Evolutionary conservation across 1,140 invertebrate species (phyloP), one percentile per base, ranked within the genome.

Genomic region (Cryptotermes secundus): DNA sequence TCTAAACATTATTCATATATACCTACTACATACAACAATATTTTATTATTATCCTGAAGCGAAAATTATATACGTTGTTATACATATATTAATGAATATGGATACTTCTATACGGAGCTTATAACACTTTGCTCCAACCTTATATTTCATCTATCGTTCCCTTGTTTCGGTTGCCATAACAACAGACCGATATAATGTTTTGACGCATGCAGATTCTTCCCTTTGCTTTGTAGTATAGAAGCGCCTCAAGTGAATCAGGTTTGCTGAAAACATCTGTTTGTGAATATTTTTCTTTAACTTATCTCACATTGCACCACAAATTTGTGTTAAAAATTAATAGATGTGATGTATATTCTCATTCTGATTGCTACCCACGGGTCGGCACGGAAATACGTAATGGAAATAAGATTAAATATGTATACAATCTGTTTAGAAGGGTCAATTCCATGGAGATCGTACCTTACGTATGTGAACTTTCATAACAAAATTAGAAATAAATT

Each of bases 311-410:
- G 0, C 45, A 3, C 6, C n/a, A n/a, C 2, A 72, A 31, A 0
- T 72, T 72, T 72, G n/a, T 72, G 12, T 72, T 72, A 72, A 72
- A 72, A 72, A 72, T 72, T 72, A 72, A 31, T 31, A 72, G n/a
- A 72, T 14, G 59, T n/a, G 31, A 72, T 72, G 26, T 72, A 72
- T 31, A 72, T 72, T 26, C n/a, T 31, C 9, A 49, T 7, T 31
- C 59, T 72, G 59, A 72, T 72, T 31, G 26, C 26, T 31, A 16
- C 10, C 4, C n/a, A n/a, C 7, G 53, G 19, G 1, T 59, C 53
- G 7, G 26, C 26, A 59, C 53, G 19, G 53, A 22, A 59, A 22
- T 7, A 7, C 1, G 59, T 9, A n/a, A 72, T 72, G 26, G 59
- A 4, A 31, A 14, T 14, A n/a, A 72, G 26, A 72, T 31, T 31